These are phyloP conservation scores for Rhombomys opimus DNA, from an alignment of 2,113 vertebrate genomes.

Conservation along the genomic window DNA sequence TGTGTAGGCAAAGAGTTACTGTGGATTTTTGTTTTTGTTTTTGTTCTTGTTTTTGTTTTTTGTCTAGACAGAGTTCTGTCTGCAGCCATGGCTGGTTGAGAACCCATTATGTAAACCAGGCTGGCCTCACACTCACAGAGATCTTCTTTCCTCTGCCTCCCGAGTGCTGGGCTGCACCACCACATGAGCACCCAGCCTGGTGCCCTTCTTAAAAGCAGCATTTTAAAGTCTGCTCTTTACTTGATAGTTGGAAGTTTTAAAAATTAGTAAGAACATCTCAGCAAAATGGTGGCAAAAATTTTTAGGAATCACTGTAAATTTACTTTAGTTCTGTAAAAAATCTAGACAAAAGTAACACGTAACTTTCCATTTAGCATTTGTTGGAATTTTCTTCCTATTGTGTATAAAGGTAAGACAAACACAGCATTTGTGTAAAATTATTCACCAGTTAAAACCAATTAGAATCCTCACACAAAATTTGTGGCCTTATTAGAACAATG, in stretches of 20 bases:
- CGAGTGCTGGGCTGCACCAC: background rate
- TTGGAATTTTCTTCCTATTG: slow-evolving; percentile 24
- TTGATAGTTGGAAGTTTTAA: background rate
- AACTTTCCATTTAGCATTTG: slow-evolving; percentile 28
- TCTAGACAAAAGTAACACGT: slow-evolving; percentile 7
- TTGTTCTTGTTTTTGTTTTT: background rate
- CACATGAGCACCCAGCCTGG: background rate
- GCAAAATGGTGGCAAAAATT: background rate
- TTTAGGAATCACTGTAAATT: slow-evolving; percentile 52
- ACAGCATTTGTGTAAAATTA: background rate
- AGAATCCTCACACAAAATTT: slow-evolving; percentile 18
- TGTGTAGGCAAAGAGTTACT: background rate
- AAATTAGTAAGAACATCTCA: slow-evolving; percentile 16
- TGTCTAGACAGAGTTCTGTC: background rate
- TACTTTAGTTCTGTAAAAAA: background rate
- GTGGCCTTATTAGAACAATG: background rate
- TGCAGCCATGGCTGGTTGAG: background rate
- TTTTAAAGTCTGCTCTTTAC: background rate
- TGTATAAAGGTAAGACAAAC: background rate
- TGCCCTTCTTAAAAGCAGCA: background rate
- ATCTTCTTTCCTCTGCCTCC: background rate
- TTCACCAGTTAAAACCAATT: background rate
- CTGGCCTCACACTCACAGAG: background rate
- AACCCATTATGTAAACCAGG: background rate
- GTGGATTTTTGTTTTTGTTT: background rate